phyloP scores from a whole-genome alignment of 2,113 vertebrate genomes.

The Eolophus roseicapilla region DNA sequence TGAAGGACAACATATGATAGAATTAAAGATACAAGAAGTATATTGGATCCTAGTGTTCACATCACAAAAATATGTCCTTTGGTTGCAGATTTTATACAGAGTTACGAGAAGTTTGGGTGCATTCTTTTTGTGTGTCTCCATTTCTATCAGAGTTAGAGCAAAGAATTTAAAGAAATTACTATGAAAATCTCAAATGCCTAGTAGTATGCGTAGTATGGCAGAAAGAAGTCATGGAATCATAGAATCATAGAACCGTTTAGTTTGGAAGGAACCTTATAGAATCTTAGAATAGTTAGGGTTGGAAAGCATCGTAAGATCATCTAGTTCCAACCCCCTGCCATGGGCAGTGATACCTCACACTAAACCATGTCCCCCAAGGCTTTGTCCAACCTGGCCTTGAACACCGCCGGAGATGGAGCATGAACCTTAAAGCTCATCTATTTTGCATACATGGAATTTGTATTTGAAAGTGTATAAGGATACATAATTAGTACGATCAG shows the following conservation, averaged over 20 bases:
- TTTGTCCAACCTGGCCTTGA: too few species aligned
- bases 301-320: too few species aligned
- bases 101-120: fast-evolving
- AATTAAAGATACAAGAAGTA: not conserved
- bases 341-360: too few species aligned
- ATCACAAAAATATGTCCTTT: not conserved
- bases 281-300: too few species aligned
- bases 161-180: not conserved
- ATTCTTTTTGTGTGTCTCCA: not conserved
- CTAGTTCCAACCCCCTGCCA: too few species aligned
- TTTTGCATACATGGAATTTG: not conserved
- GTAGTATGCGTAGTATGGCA: not conserved
- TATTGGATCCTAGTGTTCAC: not conserved
- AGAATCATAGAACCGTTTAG: too few species aligned
- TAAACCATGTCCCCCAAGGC: too few species aligned
- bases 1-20: not conserved
- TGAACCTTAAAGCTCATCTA: too few species aligned
- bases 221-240: not conserved
- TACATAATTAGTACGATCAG: not conserved
- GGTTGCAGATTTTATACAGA: not conserved
- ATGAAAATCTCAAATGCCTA: not conserved
- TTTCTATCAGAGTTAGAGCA: not conserved
- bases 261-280: too few species aligned
- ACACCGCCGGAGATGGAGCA: too few species aligned
- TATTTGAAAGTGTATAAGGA: not conserved